A percentile compares a stretch with the other conserved stretches of the same genome.
Conservation (phyloP, 2,888 invertebrate genomes). For the Rhabditoides inermis region DNA sequence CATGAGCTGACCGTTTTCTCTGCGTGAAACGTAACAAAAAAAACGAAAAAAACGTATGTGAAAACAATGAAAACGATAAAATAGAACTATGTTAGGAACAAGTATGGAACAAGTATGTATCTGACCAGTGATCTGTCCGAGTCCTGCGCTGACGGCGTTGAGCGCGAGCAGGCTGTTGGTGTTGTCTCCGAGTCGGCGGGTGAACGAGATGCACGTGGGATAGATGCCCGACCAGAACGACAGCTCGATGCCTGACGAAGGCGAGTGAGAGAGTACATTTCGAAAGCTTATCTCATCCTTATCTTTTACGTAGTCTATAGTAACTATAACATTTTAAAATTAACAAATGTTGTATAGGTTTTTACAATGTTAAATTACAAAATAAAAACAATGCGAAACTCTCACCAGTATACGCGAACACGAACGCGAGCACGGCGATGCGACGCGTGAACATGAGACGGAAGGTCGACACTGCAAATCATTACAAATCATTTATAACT, state of each 20-base stretch:
- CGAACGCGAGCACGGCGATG: slow-evolving; percentile 31
- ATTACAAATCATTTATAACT: not conserved
- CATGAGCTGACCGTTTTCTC: too few species aligned
- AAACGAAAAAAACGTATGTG: too few species aligned
- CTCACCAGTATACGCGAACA: slow-evolving; percentile 33
- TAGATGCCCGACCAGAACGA: slow-evolving; percentile 67
- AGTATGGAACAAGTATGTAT: too few species aligned
- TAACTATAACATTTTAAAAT: too few species aligned
- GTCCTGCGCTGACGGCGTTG: slow-evolving; percentile 84
- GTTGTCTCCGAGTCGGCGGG: slow-evolving; percentile 60
- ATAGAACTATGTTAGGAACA: too few species aligned
- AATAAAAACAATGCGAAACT: too few species aligned
- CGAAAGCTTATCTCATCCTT: too few species aligned
- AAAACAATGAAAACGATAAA: too few species aligned
- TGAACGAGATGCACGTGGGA: slow-evolving; percentile 82
- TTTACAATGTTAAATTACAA: slow-evolving; percentile 2
- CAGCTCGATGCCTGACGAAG: slow-evolving; percentile 18
- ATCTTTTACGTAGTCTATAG: too few species aligned
- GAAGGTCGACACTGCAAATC: slow-evolving; percentile 20
- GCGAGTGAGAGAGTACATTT: too few species aligned
- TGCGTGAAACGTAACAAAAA: too few species aligned
- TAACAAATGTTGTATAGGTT: too few species aligned
- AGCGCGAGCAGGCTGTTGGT: slow-evolving; percentile 67
- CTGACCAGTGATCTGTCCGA: slow-evolving; percentile 81
- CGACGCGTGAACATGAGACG: slow-evolving; percentile 29